Evolutionary conservation across 35 echinoderm and acorn worm genomes (phyloP), one percentile per base, ranked within the genome.

Genomic region (Patiria miniata): DNA sequence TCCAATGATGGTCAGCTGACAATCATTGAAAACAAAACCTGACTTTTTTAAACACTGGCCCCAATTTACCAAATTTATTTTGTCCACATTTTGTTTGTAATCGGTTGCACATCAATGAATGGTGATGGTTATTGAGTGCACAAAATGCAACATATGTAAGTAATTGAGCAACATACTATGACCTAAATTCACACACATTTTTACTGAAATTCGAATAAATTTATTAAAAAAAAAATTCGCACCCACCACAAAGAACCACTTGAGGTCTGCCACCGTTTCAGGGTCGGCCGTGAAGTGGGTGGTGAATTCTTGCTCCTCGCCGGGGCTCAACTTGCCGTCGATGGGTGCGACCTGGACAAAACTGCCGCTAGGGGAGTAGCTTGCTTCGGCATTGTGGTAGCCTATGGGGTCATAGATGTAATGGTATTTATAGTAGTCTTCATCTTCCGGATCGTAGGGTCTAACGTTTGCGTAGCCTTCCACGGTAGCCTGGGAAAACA

Each of bases 331-430:
- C 50, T 54, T 42, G 21, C n/a, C 79, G 17, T 68, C 37, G 26
- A 94, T 61, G 16, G 92, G 92, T 54, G 81, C 76, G 1, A 94
- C 61, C 79, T 94, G 92, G 16, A 94, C 29, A 77, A 94, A 94
- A 54, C 92, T 94, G n/a, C 92, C 92, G 52, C 87, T 94, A 0
- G 92, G 92, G 0, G 92, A 94, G 61, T 52, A 94, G 22, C 82
- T 83, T 9, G 92, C 80, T 21, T 79, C 58, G 14, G 65, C 26
- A 61, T 52, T 44, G 68, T 39, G 47, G 23, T 28, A 54, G 15
- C 52, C 77, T 8, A 17, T 17, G 0, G 92, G 92, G 40, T 90
- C 55, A 26, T 90, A 90, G 61, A 90, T 84, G 53, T 39, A 36
- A 36, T 51, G 36, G 21, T 79, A 51, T 38, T 26, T 55, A 32